Conservation (phyloP, 1,140 invertebrate species). For the Rhagoletis zephyria region DNA sequence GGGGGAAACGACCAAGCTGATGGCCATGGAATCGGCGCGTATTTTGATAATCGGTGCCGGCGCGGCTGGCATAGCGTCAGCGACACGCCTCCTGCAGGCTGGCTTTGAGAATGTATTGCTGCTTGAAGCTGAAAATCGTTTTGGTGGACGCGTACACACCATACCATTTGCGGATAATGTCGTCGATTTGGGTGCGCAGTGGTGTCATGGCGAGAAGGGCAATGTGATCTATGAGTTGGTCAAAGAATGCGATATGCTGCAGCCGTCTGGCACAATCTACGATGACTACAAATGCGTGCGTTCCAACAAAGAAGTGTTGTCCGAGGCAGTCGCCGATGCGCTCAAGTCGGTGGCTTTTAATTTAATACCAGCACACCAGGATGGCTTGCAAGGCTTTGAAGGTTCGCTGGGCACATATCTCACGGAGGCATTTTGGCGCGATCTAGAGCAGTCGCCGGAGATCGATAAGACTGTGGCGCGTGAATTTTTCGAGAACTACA, state of each 20-base stretch:
- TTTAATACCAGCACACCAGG: slow-evolving; percentile 63
- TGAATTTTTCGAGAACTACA: slow-evolving; percentile 74
- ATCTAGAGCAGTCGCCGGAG: slow-evolving; percentile 61
- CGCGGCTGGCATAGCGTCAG: slow-evolving; percentile 77
- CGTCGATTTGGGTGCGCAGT: slow-evolving; percentile 86
- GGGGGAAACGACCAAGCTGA: neutral
- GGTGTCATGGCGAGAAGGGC: slow-evolving; percentile 83
- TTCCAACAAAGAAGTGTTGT: slow-evolving; percentile 69
- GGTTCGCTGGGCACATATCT: slow-evolving; percentile 75
- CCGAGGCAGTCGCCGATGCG: slow-evolving; percentile 62
- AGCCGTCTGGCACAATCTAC: slow-evolving; percentile 63
- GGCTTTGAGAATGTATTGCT: slow-evolving; percentile 76
- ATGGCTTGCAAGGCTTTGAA: slow-evolving; percentile 63
- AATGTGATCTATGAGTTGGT: slow-evolving; percentile 81
- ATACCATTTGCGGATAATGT: slow-evolving; percentile 77
- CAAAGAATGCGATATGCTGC: slow-evolving; percentile 76
- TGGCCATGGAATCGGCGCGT: slow-evolving; percentile 56
- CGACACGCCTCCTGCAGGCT: slow-evolving; percentile 74
- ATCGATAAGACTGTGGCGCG: slow-evolving; percentile 66
- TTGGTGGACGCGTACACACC: slow-evolving; percentile 82
- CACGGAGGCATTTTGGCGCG: slow-evolving; percentile 68
- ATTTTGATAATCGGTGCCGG: slow-evolving; percentile 78
- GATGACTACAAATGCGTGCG: slow-evolving; percentile 69
- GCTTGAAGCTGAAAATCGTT: slow-evolving; percentile 80
- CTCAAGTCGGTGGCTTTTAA: slow-evolving; percentile 63